Conservation (phyloP, 2,888 invertebrate species). For the Lagria hirta region DNA sequence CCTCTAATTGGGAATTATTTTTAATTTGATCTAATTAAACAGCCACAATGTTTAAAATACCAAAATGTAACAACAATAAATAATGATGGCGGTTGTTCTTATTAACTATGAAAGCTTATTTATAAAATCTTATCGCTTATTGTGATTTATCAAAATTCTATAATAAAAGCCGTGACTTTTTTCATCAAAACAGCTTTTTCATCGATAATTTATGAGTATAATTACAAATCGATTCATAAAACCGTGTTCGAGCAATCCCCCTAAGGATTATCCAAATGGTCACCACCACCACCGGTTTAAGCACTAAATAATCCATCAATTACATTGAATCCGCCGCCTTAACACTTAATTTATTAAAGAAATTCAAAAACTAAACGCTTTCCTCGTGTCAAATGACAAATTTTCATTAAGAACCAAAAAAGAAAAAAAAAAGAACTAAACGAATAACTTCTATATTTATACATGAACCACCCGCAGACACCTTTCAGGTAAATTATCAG, state of each 20-base stretch:
- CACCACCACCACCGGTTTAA: conserved; percentile 33
- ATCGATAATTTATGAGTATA: conserved; percentile 36
- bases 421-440: too few species aligned
- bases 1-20: too few species aligned
- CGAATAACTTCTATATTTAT: too few species aligned
- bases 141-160: conserved; percentile 16
- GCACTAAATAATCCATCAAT: conserved; percentile 41
- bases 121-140: too few species aligned
- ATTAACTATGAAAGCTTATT: too few species aligned
- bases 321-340: conserved; percentile 38
- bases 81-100: too few species aligned
- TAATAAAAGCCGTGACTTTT: conserved; percentile 17
- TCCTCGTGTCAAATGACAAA: too few species aligned
- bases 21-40: too few species aligned
- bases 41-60: too few species aligned
- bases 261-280: conserved; percentile 36
- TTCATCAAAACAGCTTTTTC: conserved; percentile 34
- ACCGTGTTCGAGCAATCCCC: conserved; percentile 25
- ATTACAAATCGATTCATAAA: conserved; percentile 42
- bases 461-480: conserved; percentile 39
- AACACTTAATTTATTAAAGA: conserved; percentile 41
- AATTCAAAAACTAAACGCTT: too few species aligned
- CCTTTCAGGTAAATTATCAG: conserved; percentile 42
- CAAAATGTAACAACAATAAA: too few species aligned
- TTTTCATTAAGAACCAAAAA: too few species aligned